Percentiles rank a stretch among this genome's conserved stretches.
Evolutionary conservation across 2,888 invertebrate species (phyloP).

Genomic region (Nasonia oneida): DNA sequence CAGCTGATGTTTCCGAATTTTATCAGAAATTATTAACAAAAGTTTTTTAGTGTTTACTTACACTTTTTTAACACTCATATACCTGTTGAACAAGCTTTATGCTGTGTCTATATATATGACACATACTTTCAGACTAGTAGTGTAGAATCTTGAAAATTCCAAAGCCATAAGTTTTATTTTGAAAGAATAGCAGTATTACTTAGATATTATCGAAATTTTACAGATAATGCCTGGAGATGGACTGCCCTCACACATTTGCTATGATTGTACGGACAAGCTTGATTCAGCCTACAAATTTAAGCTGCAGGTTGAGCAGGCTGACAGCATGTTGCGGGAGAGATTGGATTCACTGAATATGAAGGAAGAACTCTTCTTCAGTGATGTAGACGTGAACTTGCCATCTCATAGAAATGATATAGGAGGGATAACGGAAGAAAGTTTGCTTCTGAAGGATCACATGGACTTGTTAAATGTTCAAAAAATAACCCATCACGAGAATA

Average conservation of each 20-base stretch:
- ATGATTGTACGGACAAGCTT: constrained; percentile 73
- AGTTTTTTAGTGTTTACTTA: background rate
- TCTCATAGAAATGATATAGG: constrained; percentile 47
- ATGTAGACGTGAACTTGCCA: constrained; percentile 68
- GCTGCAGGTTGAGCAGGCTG: constrained; percentile 76
- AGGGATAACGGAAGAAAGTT: constrained; percentile 62
- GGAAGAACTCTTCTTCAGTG: constrained; percentile 75
- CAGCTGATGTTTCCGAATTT: background rate
- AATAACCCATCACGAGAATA: constrained; percentile 62
- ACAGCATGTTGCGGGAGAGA: constrained; percentile 72
- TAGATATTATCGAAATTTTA: constrained; percentile 1
- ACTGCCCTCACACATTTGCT: constrained; percentile 75
- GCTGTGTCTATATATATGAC: background rate
- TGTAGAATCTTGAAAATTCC: background rate
- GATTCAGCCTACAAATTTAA: constrained; percentile 77
- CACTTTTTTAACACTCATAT: background rate
- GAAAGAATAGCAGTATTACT: background rate
- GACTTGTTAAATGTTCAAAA: constrained; percentile 72
- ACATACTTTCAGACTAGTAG: background rate
- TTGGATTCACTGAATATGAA: constrained; percentile 73
- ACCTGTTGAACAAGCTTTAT: background rate
- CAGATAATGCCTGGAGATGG: constrained; percentile 75
- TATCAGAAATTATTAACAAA: background rate
- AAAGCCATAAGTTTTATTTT: background rate
- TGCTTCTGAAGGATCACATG: constrained; percentile 69